phyloP scores from a whole-genome alignment of 2,888 invertebrate species.

The Pseudoips prasinana region DNA sequence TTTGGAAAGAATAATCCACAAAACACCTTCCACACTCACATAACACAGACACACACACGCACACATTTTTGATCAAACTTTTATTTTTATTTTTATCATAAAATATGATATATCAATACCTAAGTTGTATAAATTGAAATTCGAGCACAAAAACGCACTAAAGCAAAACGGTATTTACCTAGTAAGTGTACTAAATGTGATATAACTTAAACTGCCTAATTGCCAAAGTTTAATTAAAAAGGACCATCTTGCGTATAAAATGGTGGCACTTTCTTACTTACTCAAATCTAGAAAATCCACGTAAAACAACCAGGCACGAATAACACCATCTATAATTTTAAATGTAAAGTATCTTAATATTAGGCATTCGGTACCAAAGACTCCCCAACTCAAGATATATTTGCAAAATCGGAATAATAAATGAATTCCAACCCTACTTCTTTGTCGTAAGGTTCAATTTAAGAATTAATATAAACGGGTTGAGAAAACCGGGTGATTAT shows the following conservation, averaged over 20 bases:
- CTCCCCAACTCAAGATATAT: constrained; percentile 36
- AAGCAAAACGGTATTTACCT: too few relatives aligned
- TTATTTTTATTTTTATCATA: too few relatives aligned
- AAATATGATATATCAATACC: too few relatives aligned
- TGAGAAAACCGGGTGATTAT: constrained; percentile 53
- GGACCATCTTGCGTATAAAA: constrained; percentile 6
- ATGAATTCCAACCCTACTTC: constrained; percentile 24
- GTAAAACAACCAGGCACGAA: constrained; percentile 20
- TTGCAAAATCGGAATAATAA: constrained; percentile 17
- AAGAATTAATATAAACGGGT: constrained; percentile 21
- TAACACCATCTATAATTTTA: constrained; percentile 48
- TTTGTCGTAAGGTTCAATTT: constrained; percentile 27
- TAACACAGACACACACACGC: too few relatives aligned
- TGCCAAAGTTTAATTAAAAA: constrained; percentile 11
- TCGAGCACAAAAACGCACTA: too few relatives aligned
- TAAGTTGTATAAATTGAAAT: too few relatives aligned
- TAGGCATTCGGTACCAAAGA: constrained; percentile 40
- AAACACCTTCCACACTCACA: too few relatives aligned
- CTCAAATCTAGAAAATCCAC: constrained; percentile 22
- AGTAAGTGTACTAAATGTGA: too few relatives aligned
- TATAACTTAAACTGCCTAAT: too few relatives aligned
- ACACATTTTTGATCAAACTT: too few relatives aligned
- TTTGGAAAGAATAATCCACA: too few relatives aligned
- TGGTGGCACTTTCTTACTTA: constrained; percentile 7
- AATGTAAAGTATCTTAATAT: constrained; percentile 53